These are phyloP conservation scores for Sebastes aleutianus DNA, from an alignment of 2,797 vertebrate species.

Conservation along the genomic window DNA sequence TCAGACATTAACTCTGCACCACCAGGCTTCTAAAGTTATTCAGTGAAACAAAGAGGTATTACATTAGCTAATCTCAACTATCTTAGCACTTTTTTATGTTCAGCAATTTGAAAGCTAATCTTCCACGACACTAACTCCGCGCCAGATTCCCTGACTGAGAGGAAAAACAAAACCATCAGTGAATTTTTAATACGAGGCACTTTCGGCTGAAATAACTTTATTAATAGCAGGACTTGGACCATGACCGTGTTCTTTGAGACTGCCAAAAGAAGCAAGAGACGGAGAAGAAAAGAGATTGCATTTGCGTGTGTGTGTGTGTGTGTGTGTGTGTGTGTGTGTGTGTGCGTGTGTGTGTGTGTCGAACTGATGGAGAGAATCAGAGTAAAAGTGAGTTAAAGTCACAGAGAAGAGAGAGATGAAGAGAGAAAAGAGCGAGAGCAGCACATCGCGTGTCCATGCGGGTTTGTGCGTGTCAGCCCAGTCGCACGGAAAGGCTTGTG, in stretches of 20 bases:
- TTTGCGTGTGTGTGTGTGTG: slow-evolving; percentile 11
- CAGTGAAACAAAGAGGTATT: not conserved
- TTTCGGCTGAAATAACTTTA: slow-evolving; percentile 60
- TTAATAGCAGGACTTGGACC: slow-evolving; percentile 61
- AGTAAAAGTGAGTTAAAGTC: not conserved
- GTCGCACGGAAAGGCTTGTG: too few relatives aligned
- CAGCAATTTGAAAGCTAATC: slow-evolving; percentile 25
- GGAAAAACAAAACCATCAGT: slow-evolving; percentile 34
- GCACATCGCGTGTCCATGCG: not conserved
- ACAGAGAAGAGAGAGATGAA: not conserved
- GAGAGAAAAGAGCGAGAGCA: not conserved
- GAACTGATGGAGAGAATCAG: not conserved
- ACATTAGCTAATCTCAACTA: not conserved
- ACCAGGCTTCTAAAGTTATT: not conserved
- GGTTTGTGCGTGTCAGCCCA: not conserved
- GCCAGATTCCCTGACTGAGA: slow-evolving; percentile 22
- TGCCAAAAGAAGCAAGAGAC: slow-evolving; percentile 57
- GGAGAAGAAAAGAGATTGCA: slow-evolving; percentile 18
- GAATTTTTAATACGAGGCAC: slow-evolving; percentile 32
- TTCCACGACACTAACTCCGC: not conserved
- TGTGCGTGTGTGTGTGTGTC: too few relatives aligned
- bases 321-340: slow-evolving; percentile 23
- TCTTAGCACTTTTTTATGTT: slow-evolving; percentile 9
- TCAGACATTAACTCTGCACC: not conserved
- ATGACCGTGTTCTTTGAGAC: slow-evolving; percentile 27